Conservation (phyloP, 2,888 invertebrate genomes). For the Carabus problematicus region DNA sequence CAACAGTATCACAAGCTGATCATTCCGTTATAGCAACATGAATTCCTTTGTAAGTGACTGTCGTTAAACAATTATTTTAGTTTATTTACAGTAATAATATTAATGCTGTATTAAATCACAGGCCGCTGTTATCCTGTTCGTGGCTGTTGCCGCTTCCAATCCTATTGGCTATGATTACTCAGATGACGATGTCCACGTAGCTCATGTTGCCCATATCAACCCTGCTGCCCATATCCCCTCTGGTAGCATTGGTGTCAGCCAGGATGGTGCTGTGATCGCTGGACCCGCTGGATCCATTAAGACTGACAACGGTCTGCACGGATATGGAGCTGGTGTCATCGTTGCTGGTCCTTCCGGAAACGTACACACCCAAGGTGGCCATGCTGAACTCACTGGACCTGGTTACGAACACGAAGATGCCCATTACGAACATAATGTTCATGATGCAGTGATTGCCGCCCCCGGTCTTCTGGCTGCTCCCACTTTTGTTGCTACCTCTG, state of each 20-base stretch:
- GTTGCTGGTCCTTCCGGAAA: slow-evolving; percentile 51
- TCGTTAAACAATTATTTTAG: too few relatives aligned
- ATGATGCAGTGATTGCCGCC: neutral
- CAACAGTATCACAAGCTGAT: slow-evolving; percentile 10
- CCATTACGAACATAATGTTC: neutral
- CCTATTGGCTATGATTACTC: slow-evolving; percentile 15
- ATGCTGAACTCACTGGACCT: slow-evolving; percentile 28
- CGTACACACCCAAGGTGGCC: slow-evolving; percentile 49
- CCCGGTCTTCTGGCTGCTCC: neutral
- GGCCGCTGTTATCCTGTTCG: slow-evolving; percentile 14
- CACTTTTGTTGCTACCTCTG: too few relatives aligned
- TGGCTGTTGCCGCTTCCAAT: slow-evolving; percentile 26
- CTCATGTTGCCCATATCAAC: slow-evolving; percentile 14
- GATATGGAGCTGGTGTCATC: slow-evolving; percentile 51
- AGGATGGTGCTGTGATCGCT: slow-evolving; percentile 30
- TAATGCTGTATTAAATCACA: neutral
- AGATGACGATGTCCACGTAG: neutral
- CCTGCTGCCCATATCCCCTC: slow-evolving; percentile 37
- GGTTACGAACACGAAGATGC: slow-evolving; percentile 20
- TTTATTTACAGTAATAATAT: too few relatives aligned
- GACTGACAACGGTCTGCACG: slow-evolving; percentile 43
- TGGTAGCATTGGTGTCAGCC: slow-evolving; percentile 47
- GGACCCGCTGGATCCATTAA: slow-evolving; percentile 29
- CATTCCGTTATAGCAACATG: slow-evolving; percentile 2
- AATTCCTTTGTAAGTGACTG: slow-evolving; percentile 8